A percentile compares a stretch with the other conserved stretches of the same genome.
Evolutionary conservation across 2,888 invertebrate species (phyloP).

Genomic region (Rhopalosiphum nymphaeae): DNA sequence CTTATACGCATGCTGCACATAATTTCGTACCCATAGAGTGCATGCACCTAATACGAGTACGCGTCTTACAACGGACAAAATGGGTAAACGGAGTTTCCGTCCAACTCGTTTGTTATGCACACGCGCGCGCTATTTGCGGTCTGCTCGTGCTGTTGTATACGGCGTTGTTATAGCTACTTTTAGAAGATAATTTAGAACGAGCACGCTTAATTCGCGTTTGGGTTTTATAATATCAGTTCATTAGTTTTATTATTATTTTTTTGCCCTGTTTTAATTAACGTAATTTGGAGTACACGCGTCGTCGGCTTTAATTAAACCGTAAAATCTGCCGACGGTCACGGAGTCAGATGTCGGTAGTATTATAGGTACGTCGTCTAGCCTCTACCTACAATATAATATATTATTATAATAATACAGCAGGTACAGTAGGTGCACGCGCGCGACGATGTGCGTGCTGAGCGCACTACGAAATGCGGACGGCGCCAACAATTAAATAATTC

Average conservation of each 20-base stretch:
- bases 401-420: too few species aligned
- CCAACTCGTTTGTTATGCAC: background rate
- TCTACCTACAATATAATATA: too few species aligned
- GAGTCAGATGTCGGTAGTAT: background rate
- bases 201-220: background rate
- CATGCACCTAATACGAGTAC: background rate
- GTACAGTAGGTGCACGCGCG: background rate
- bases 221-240: background rate
- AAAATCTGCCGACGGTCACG: background rate
- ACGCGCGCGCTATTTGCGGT: background rate
- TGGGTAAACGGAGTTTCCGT: background rate
- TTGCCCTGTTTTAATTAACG: background rate
- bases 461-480: background rate
- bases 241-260: background rate
- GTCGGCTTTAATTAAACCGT: background rate
- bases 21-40: background rate
- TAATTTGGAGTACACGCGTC: background rate
- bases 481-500: slow-evolving; percentile 2
- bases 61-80: background rate
- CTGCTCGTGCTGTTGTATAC: background rate
- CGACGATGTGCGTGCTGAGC: background rate
- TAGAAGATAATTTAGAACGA: background rate
- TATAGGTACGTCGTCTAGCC: background rate
- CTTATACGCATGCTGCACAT: background rate
- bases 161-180: background rate